Evolutionary conservation across 2,797 vertebrate genomes (phyloP).

Genomic region (Leuciscus waleckii): DNA sequence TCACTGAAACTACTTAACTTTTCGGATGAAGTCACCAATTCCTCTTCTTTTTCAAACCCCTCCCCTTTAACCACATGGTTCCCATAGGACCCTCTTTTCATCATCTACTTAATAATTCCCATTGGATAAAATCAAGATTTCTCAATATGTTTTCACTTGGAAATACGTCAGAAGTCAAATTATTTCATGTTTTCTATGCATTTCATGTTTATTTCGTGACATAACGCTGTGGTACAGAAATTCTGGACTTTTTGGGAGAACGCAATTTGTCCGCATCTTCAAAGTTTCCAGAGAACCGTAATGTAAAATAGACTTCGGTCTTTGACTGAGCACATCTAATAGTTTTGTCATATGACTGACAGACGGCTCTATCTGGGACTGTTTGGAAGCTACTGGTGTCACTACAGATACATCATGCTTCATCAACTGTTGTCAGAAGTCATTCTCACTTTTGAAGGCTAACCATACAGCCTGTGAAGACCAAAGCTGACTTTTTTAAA

Average conservation of each 20-base stretch:
- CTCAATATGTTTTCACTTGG: background rate
- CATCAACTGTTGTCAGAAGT: slow-evolving; percentile 67
- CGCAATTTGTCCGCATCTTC: background rate
- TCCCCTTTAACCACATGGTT: background rate
- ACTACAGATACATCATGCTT: slow-evolving; percentile 69
- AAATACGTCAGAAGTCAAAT: background rate
- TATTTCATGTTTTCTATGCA: background rate
- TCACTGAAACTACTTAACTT: no score
- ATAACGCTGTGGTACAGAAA: background rate
- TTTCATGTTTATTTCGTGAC: background rate
- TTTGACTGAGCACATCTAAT: slow-evolving; percentile 68
- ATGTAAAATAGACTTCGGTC: slow-evolving; percentile 51
- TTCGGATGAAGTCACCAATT: background rate
- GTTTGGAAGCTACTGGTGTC: slow-evolving; percentile 69
- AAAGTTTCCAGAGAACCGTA: background rate
- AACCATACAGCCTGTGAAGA: background rate
- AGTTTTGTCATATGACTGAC: slow-evolving; percentile 78
- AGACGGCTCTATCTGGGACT: slow-evolving; percentile 72
- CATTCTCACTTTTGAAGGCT: slow-evolving; percentile 53
- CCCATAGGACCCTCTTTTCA: background rate
- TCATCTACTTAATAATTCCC: background rate
- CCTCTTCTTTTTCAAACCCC: background rate
- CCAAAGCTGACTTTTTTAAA: background rate
- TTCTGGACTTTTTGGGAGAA: background rate
- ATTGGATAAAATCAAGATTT: background rate